Evolutionary conservation across 2,113 vertebrate species (phyloP), one percentile per base, ranked within the genome.

Genomic region (Xenus cinereus): DNA sequence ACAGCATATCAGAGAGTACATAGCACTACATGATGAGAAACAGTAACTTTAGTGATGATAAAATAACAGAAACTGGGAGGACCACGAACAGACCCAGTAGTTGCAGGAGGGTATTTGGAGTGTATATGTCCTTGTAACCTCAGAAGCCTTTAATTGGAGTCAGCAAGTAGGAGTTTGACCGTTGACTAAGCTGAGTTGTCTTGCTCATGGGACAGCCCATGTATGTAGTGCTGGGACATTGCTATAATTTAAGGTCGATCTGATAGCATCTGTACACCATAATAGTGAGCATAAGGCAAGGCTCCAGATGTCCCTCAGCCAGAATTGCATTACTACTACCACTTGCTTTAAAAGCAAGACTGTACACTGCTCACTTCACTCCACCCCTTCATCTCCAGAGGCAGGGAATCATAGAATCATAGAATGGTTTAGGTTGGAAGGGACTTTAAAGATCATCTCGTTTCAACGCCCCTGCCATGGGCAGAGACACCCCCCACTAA

Each of bases 281-380:
- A 53, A 20, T 4, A 21, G 22, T 6, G 41, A 84, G 15, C 7
- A 3, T 19, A 67, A 14, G 14, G 30, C 32, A 67, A 63, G 24
- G 24, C 6, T 87, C 5, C 26, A 0, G 0, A 5, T 0, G 0
- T 72, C 18, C 37, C 20, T 79, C 67, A 54, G 37, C 15, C 63
- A 56, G 22, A 79, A 16, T 2, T 20, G 10, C 2, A 0, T 67
- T 85, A 71, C 14, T 17, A 5, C 41, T 59, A 30, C 54, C 60
- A 27, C 27, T 37, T 67, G 14, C n/a, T 90, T 59, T 72, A 32
- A 57, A 28, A 8, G 10, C 21, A 63, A 57, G 62, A 62, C 19
- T 22, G 7, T 23, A 22, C 12, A 21, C 17, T 27, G 21, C 9
- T 51, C 10, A 54, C 3, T 5, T 14, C 33, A 50, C 8, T 8